Base-by-base conservation (phyloP, 1,140 invertebrate species). In the Lerema accius region DNA sequence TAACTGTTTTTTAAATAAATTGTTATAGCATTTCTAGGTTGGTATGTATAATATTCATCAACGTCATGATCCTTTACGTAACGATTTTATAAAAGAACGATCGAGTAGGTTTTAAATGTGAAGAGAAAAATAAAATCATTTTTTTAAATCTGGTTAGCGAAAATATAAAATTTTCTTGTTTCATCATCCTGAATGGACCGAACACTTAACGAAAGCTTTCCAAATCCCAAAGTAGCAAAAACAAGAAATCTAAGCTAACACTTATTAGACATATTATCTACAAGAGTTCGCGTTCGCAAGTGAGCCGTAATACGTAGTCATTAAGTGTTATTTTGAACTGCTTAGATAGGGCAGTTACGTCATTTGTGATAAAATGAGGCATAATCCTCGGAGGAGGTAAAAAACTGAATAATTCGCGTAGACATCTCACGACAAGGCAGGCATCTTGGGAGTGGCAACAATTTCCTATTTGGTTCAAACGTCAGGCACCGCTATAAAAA, bases 401-500 rank as follows among this genome's bases (percentile, higher is more conserved):
- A 84, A 85, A 84, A 84, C 75, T 81, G 80, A 82, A 84, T 86
- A 82, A 86, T 85, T 81, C 77, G 71, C 73, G 70, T 80, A 81
- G 78, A 85, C 74, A 80, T 84, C 75, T 77, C 71, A 70, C 63
- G 65, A 80, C 76, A 82, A 75, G 73, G 80, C 67, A 73, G 71
- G 70, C 69, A 74, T 71, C 75, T 80, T 59, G 82, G 72, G 77
- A 84, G 61, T 68, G 73, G 72, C 75, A 82, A 83, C 78, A 78
- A 80, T 84, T 84, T 85, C 78, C 78, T 84, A 82, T 84, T 78
- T 80, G 75, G 69, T 69, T 63, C 61, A 69, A 69, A 66, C 63
- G 70, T 73, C 66, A 73, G 71, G 40, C 59, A 61, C 51, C 51
- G 67, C 70, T 66, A 78, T 82, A 73, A 82, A 74, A 77, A 78